Evolutionary conservation across 1,140 invertebrate species (phyloP).

Genomic region (Uloborus diversus): DNA sequence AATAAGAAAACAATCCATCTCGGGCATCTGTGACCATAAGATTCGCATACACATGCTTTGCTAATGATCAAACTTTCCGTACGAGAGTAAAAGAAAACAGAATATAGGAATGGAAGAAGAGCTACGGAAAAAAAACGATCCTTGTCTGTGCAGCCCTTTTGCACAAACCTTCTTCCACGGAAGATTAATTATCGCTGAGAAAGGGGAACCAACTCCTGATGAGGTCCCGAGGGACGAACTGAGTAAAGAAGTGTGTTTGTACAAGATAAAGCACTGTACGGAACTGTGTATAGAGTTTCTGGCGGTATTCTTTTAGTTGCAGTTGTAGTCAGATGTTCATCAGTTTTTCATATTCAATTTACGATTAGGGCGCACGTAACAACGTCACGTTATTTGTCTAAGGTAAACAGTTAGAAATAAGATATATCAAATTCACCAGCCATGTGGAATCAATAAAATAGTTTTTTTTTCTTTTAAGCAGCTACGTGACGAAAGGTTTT

Average conservation of each 20-base stretch:
- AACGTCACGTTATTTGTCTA: no score
- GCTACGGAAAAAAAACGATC: slow-evolving; percentile 2
- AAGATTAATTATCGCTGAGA: slow-evolving; percentile 46
- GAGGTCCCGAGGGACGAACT: slow-evolving; percentile 18
- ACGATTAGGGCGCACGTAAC: no score
- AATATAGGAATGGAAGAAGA: slow-evolving; percentile 14
- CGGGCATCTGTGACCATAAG: slow-evolving; percentile 10
- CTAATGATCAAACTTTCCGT: slow-evolving; percentile 39
- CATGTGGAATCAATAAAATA: no score
- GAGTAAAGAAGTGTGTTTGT: slow-evolving; percentile 38
- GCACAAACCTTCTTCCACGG: background rate
- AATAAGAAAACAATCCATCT: background rate
- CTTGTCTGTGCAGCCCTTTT: background rate
- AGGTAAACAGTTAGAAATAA: no score
- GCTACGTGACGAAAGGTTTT: no score
- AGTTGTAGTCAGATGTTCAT: no score
- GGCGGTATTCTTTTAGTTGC: no score
- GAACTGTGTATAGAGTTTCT: no score
- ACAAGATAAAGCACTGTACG: slow-evolving; percentile 39
- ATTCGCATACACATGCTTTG: slow-evolving; percentile 11
- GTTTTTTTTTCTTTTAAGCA: no score
- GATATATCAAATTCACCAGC: no score
- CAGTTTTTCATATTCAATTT: no score
- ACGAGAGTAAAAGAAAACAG: no score
- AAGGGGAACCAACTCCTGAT: slow-evolving; percentile 19